These are phyloP conservation scores for Chrysogorgia sp. DNA, from an alignment of 92 coral and sea anemone genomes.

Conservation along the genomic window DNA sequence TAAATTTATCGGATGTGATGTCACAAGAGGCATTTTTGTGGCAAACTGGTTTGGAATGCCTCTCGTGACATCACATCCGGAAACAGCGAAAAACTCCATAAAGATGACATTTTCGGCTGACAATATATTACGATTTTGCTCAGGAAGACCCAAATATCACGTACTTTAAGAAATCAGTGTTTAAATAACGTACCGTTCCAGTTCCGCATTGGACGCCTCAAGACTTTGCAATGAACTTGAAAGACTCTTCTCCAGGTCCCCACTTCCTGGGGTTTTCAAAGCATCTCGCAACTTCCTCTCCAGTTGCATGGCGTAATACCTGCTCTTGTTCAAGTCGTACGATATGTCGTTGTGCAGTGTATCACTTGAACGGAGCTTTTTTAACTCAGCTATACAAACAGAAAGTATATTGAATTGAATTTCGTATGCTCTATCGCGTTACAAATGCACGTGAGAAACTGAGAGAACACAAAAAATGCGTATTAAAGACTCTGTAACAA, in stretches of 20 bases:
- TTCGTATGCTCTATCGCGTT: not conserved
- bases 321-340: constrained; percentile 81
- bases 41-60: too few species aligned
- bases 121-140: too few species aligned
- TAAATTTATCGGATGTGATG: too few species aligned
- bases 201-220: constrained; percentile 96
- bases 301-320: constrained; percentile 85
- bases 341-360: constrained; percentile 73
- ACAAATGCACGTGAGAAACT: too few species aligned
- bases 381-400: constrained; percentile 73
- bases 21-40: too few species aligned
- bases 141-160: too few species aligned
- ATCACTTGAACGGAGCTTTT: constrained; percentile 74
- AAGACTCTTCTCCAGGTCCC: constrained; percentile 94
- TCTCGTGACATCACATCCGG: too few species aligned
- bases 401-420: not conserved
- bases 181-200: constrained; percentile 57
- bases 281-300: constrained; percentile 89
- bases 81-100: too few species aligned
- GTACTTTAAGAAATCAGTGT: too few species aligned
- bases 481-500: too few species aligned
- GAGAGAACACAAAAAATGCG: too few species aligned
- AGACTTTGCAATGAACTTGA: constrained; percentile 91
- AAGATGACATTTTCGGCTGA: too few species aligned
- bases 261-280: constrained; percentile 96